phyloP scores from a whole-genome alignment of 1,140 invertebrate genomes.

The Atta colombica region DNA sequence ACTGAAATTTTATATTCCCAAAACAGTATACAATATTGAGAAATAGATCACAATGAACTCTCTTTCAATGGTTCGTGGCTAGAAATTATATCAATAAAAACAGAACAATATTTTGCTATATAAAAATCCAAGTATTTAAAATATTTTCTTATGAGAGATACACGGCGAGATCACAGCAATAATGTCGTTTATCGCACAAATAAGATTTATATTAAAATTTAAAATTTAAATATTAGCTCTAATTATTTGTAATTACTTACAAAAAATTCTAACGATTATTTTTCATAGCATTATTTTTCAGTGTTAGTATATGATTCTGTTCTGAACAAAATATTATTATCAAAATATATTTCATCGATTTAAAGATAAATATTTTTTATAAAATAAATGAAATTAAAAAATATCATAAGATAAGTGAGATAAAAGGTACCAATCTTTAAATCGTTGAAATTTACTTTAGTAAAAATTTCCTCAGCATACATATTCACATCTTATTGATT shows the following conservation, averaged over 20 bases:
- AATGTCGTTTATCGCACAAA: not conserved
- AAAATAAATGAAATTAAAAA: not conserved
- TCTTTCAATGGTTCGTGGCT: not conserved
- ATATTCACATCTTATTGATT: not conserved
- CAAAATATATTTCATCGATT: not conserved
- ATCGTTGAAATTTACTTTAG: not conserved
- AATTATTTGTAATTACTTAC: not conserved
- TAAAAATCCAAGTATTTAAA: slow-evolving; percentile 2
- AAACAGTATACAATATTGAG: not conserved
- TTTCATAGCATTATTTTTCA: not conserved
- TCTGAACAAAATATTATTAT: not conserved
- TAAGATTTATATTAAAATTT: not conserved
- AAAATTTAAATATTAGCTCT: not conserved
- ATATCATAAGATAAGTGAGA: not conserved
- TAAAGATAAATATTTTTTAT: not conserved
- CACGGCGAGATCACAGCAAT: not conserved
- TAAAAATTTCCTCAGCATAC: not conserved
- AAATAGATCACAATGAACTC: not conserved
- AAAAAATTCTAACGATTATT: not conserved
- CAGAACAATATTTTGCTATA: slow-evolving; percentile 12
- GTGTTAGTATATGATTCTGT: not conserved
- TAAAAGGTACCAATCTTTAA: not conserved
- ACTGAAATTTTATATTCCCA: slow-evolving; percentile 8
- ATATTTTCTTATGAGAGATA: slow-evolving; percentile 31
- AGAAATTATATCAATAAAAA: not conserved